A percentile compares a stretch with the other conserved stretches of the same genome.
Evolutionary conservation across 2,888 invertebrate species (phyloP).

Genomic region (Caenorhabditis sulstoni): DNA sequence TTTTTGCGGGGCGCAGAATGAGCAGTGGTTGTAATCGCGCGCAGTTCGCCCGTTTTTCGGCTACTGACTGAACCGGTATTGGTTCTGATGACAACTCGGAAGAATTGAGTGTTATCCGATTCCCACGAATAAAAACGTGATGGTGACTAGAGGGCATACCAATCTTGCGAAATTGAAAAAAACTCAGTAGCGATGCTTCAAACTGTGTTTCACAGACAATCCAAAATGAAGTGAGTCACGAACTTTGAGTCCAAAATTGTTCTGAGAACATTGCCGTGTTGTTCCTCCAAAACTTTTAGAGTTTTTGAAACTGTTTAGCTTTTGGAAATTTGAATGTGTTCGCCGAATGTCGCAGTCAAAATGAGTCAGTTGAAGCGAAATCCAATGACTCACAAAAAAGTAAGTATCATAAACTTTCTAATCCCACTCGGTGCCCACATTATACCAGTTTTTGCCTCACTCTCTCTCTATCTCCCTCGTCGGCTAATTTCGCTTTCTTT

Average conservation of each 20-base stretch:
- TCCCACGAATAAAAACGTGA: slow-evolving; percentile 26
- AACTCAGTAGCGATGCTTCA: not conserved
- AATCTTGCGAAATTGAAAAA: slow-evolving; percentile 2
- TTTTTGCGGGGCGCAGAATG: slow-evolving; percentile 35
- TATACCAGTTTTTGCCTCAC: slow-evolving; percentile 47
- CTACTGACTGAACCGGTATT: slow-evolving; percentile 35
- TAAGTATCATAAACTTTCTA: slow-evolving; percentile 47
- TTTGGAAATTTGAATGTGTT: slow-evolving; percentile 7
- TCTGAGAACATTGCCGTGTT: too few species aligned
- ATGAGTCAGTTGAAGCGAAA: slow-evolving; percentile 5
- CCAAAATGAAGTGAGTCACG: too few species aligned
- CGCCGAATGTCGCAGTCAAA: not conserved
- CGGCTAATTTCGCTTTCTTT: slow-evolving; percentile 26
- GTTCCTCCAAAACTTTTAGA: not conserved
- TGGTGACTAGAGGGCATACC: not conserved
- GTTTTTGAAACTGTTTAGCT: not conserved
- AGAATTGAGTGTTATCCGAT: slow-evolving; percentile 32
- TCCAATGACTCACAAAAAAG: slow-evolving; percentile 26
- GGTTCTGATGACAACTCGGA: not conserved
- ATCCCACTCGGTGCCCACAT: slow-evolving; percentile 31
- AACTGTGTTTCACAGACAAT: not conserved
- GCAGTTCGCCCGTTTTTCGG: slow-evolving; percentile 1
- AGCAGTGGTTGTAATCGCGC: slow-evolving; percentile 29
- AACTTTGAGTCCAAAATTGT: too few species aligned
- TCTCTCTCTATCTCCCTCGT: slow-evolving; percentile 8